These are phyloP conservation scores for Glandiceps talaboti DNA, from an alignment of 53 echinoderm and acorn worm genomes.

Conservation along the genomic window DNA sequence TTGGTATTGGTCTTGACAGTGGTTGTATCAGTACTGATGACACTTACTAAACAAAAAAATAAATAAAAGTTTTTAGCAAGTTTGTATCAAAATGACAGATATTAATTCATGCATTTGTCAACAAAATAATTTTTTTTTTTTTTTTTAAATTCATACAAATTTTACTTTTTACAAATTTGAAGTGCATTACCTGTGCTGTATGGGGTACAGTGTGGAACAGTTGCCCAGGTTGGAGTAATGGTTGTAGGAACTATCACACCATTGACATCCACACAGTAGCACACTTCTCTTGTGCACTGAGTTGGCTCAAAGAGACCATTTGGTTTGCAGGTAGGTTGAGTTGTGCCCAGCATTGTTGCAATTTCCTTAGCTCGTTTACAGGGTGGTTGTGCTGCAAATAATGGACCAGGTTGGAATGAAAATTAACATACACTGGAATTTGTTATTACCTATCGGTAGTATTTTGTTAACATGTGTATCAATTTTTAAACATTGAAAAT, in stretches of 20 bases:
- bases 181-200: slow-evolving; percentile 16
- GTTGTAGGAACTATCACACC: slow-evolving; percentile 31
- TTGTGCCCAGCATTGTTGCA: slow-evolving; percentile 31
- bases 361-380: slow-evolving; percentile 41
- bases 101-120: too few species aligned
- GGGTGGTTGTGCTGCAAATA: slow-evolving; percentile 16
- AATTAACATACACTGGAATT: too few species aligned
- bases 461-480: too few species aligned
- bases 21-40: neutral
- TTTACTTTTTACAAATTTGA: too few species aligned
- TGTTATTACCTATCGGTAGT: too few species aligned
- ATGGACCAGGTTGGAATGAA: too few species aligned
- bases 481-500: too few species aligned
- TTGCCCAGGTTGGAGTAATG: neutral
- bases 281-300: slow-evolving; percentile 8
- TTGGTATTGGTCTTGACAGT: neutral
- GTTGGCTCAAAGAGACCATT: slow-evolving; percentile 30
- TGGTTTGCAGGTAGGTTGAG: slow-evolving; percentile 29
- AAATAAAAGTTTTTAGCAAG: too few species aligned
- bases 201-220: slow-evolving; percentile 8
- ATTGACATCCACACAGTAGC: slow-evolving; percentile 44
- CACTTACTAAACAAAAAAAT: too few species aligned
- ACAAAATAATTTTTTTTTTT: too few species aligned
- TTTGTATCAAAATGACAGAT: too few species aligned
- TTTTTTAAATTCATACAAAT: too few species aligned